Conservation (phyloP, 2,888 invertebrate genomes). For the Agriopis leucophaearia region DNA sequence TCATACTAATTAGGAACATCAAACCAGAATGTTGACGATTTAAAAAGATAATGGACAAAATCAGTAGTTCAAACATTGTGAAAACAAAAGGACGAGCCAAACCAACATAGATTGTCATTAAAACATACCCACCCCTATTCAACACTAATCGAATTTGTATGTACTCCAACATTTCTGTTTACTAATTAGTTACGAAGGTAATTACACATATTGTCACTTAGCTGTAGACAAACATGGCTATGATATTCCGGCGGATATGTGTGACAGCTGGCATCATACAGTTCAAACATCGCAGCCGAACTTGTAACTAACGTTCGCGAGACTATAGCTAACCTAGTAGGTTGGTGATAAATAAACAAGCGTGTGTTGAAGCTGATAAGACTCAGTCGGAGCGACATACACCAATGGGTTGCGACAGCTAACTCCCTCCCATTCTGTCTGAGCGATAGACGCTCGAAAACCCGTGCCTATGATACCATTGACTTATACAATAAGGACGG, state of each 20-base stretch:
- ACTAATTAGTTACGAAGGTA: conserved; percentile 46
- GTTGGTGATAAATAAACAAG: conserved; percentile 82
- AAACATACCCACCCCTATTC: conserved; percentile 27
- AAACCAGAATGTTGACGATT: not conserved
- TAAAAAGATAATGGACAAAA: conserved; percentile 1
- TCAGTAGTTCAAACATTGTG: conserved; percentile 25
- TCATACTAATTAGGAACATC: too few relatives aligned
- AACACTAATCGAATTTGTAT: conserved; percentile 41
- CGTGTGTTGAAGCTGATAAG: conserved; percentile 81
- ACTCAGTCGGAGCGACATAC: conserved; percentile 59
- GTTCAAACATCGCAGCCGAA: conserved; percentile 58
- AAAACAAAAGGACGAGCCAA: conserved; percentile 32
- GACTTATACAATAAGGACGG: too few relatives aligned
- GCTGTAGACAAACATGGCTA: conserved; percentile 40
- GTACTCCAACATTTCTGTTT: conserved; percentile 42
- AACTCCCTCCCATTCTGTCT: conserved; percentile 53
- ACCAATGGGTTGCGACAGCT: conserved; percentile 49
- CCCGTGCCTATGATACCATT: conserved; percentile 42
- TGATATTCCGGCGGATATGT: conserved; percentile 38
- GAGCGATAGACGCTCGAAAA: conserved; percentile 59
- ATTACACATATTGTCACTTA: conserved; percentile 46
- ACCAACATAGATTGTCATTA: conserved; percentile 31
- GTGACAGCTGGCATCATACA: conserved; percentile 50
- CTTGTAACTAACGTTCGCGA: conserved; percentile 54
- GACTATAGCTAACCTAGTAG: conserved; percentile 62